A percentile compares a stretch with the other conserved stretches of the same genome.
These are phyloP conservation scores for Theropithecus gelada DNA, from an alignment of 2,113 vertebrate species.

Conservation along the genomic window DNA sequence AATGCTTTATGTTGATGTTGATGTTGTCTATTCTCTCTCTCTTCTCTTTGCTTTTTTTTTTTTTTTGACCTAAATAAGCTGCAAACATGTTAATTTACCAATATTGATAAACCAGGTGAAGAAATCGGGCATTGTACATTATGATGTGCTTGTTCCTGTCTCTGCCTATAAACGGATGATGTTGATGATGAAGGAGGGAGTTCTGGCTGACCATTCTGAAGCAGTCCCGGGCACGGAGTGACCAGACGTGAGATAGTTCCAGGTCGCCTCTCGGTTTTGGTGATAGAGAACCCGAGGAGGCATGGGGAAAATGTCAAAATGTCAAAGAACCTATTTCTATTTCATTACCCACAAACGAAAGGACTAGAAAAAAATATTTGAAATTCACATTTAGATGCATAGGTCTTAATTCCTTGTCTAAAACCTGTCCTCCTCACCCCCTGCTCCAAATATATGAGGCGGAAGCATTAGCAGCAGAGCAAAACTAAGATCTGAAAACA, in stretches of 20 bases:
- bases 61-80: background rate
- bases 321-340: background rate
- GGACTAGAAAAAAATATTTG: background rate
- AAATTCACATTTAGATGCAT: background rate
- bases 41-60: background rate
- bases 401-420: background rate
- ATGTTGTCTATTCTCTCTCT: background rate
- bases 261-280: background rate
- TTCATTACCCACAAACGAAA: background rate
- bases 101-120: background rate
- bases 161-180: background rate
- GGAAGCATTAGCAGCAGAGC: background rate
- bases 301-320: background rate
- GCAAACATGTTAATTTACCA: background rate
- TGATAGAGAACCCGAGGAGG: background rate
- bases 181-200: background rate
- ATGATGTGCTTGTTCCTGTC: background rate
- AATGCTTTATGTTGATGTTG: background rate
- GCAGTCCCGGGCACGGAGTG: background rate
- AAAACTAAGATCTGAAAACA: background rate
- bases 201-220: rapidly evolving
- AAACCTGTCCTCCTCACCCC: background rate
- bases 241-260: background rate
- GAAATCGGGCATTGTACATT: background rate
- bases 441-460: background rate